Evolutionary conservation across 2,113 vertebrate genomes (phyloP).

Genomic region (Seriola dumerili): DNA sequence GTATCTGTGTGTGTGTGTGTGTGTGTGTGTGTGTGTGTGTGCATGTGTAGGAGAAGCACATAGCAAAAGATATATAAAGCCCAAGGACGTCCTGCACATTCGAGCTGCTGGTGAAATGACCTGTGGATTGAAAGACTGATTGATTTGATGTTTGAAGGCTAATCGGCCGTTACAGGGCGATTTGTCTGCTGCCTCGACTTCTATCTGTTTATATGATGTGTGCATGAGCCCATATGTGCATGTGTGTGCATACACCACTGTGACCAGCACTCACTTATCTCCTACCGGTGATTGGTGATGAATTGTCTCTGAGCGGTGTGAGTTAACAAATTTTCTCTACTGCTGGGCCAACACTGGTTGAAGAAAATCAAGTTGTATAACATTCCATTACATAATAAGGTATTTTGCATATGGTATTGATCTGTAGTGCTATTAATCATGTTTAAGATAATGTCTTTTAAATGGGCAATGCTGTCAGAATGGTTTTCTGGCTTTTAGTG

Average conservation of each 20-base stretch:
- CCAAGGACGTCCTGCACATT: constrained; percentile 63
- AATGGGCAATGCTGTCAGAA: neutral
- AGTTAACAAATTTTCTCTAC: constrained; percentile 34
- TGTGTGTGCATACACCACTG: neutral
- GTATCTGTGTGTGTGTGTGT: neutral
- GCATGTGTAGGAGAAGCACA: constrained; percentile 35
- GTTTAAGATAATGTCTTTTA: neutral
- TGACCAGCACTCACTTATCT: neutral
- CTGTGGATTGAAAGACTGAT: constrained; percentile 55
- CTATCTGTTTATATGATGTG: constrained; percentile 22
- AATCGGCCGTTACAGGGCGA: constrained; percentile 53
- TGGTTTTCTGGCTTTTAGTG: constrained; percentile 8
- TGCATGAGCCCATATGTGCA: neutral
- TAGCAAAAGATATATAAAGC: constrained; percentile 59
- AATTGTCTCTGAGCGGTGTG: constrained; percentile 10
- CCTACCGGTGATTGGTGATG: neutral
- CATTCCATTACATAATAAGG: neutral
- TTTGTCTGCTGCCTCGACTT: constrained; percentile 32
- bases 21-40: neutral
- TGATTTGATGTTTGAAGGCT: constrained; percentile 66
- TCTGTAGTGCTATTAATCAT: neutral
- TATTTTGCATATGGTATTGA: neutral
- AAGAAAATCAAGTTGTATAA: neutral
- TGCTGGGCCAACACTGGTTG: neutral
- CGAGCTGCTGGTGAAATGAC: constrained; percentile 54